These are phyloP conservation scores for Montipora efflorescens DNA, from an alignment of 64 coral and sea anemone species.

Conservation along the genomic window DNA sequence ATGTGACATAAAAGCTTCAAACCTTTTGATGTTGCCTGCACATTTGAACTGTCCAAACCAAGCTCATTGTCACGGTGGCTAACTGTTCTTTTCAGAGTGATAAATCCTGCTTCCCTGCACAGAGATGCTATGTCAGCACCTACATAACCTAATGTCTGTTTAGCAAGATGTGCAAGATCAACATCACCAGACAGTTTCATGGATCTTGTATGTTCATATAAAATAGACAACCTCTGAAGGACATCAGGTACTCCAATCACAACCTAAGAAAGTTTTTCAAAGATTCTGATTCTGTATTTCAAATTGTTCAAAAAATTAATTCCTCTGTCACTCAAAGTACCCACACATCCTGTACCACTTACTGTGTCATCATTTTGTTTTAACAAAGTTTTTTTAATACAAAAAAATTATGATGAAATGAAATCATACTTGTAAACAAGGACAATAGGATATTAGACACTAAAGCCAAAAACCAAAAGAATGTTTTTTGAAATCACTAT, in stretches of 20 bases:
- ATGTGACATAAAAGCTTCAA: too few relatives aligned
- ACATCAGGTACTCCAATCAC: slow-evolving; percentile 91
- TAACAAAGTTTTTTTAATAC: too few relatives aligned
- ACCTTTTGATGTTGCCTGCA: neutral
- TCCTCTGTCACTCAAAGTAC: too few relatives aligned
- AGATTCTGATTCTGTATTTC: too few relatives aligned
- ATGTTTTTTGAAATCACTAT: neutral
- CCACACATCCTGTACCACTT: too few relatives aligned
- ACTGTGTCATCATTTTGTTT: too few relatives aligned
- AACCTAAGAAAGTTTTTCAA: slow-evolving; percentile 48
- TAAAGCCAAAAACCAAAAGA: neutral
- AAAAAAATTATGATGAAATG: too few relatives aligned
- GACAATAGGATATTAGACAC: neutral
- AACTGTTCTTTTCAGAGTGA: slow-evolving; percentile 66
- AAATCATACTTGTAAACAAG: too few relatives aligned
- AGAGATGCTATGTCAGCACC: slow-evolving; percentile 90
- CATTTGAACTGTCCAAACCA: neutral
- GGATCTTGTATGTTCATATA: slow-evolving; percentile 67
- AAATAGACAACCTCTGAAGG: slow-evolving; percentile 74
- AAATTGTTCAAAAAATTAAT: too few relatives aligned
- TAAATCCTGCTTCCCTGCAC: slow-evolving; percentile 80
- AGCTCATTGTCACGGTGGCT: slow-evolving; percentile 20
- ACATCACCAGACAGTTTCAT: slow-evolving; percentile 73
- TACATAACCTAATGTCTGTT: slow-evolving; percentile 93
- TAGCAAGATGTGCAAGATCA: slow-evolving; percentile 77